phyloP scores from a whole-genome alignment of 1,140 invertebrate genomes.

The Anadara kagoshimensis region DNA sequence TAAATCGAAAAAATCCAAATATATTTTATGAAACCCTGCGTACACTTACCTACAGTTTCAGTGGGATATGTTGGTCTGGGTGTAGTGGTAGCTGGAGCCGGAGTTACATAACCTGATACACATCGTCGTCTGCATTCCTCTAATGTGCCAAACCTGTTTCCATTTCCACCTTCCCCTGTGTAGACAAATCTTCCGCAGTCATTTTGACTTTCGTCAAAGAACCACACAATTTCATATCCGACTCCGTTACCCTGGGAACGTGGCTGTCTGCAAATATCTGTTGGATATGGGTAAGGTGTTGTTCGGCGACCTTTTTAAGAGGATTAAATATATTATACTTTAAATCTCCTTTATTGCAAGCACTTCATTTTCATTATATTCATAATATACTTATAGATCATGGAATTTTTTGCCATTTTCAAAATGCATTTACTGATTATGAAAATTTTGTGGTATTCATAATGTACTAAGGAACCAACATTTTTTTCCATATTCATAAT shows the following conservation, averaged over 20 bases:
- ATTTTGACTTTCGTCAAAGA: constrained; percentile 64
- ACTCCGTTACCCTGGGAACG: constrained; percentile 77
- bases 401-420: too few relatives aligned
- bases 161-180: constrained; percentile 68
- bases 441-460: too few relatives aligned
- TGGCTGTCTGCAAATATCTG: constrained; percentile 25
- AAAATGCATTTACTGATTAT: too few relatives aligned
- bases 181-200: constrained; percentile 54
- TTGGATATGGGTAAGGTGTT: not conserved
- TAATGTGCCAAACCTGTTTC: constrained; percentile 57
- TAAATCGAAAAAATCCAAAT: not conserved
- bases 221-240: constrained; percentile 71
- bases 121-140: constrained; percentile 39
- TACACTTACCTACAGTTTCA: not conserved
- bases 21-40: not conserved
- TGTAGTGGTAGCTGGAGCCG: constrained; percentile 10
- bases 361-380: too few relatives aligned
- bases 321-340: too few relatives aligned
- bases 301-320: not conserved
- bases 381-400: too few relatives aligned
- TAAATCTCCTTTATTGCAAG: too few relatives aligned
- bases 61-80: not conserved
- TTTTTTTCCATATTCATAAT: too few relatives aligned
- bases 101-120: constrained; percentile 18
- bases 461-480: too few relatives aligned